Base-by-base conservation (phyloP, 2,888 invertebrate species). In the Perizoma flavofasciatum region DNA sequence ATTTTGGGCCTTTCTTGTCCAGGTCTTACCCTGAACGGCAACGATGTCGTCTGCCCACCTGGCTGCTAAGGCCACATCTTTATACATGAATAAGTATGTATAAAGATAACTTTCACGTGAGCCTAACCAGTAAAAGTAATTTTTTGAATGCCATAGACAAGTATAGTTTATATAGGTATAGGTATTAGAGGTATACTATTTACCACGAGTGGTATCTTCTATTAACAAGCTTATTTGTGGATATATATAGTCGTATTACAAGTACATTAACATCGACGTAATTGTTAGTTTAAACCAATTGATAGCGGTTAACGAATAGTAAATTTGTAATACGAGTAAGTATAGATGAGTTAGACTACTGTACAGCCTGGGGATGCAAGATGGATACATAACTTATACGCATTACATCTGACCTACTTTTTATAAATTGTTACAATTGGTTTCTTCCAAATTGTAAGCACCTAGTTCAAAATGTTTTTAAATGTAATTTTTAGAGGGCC, bases 211-310 rank as follows among this genome's bases (percentile, higher is more conserved):
- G 39, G 0, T 39, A 7, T 8, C 9, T 7, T 7, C n/a, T 40
- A 50, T 41, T 33, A 41, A n/a, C 49, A 41, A 41, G 40, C 49
- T n/a, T 34, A 32, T 50, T 39, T 11, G 41, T 47, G 56, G 47
- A 47, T 34, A 53, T n/a, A 22, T n/a, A 22, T 22, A 22, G 1
- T 49, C n/a, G 54, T 60, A 55, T 52, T 61, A 65, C 52, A 53
- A 57, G 57, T 56, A 50, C 49, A 56, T 56, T 61, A 54, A 59
- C 49, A 52, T 60, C 45, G 34, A 49, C 54, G 60, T 62, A 55
- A 59, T 65, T 60, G 60, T 57, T 34, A 53, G 51, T 22, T 32
- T 22, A 7, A 44, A 47, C 44, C 45, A 49, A 41, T 11, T 55
- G 54, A 49, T 61, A 58, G 52, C 6, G 50, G 54, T 49, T 49